Conservation (phyloP, 2,888 invertebrate genomes). For the Lasioglossum pauxillum region DNA sequence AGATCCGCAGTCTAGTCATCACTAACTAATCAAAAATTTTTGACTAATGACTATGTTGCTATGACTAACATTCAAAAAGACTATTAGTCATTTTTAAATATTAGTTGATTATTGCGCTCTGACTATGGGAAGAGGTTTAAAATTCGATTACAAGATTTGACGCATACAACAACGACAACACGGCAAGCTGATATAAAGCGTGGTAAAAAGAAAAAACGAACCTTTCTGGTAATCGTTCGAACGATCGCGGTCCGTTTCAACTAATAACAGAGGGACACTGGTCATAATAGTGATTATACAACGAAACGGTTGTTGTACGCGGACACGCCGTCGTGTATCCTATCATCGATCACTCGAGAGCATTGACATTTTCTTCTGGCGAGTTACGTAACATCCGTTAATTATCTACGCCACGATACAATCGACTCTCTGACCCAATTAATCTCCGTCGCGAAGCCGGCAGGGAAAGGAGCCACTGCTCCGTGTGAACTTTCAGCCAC, state of each 20-base stretch:
- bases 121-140: too few relatives aligned
- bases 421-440: constrained; percentile 66
- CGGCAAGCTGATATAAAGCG: too few relatives aligned
- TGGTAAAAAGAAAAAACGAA: neutral
- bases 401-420: constrained; percentile 53
- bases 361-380: constrained; percentile 59
- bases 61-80: too few relatives aligned
- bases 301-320: constrained; percentile 10
- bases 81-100: too few relatives aligned
- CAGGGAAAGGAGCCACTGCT: constrained; percentile 57
- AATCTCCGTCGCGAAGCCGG: constrained; percentile 43
- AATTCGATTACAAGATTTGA: too few relatives aligned
- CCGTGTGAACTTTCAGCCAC: constrained; percentile 54
- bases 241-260: constrained; percentile 21
- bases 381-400: constrained; percentile 65
- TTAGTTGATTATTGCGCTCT: too few relatives aligned
- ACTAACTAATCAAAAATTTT: too few relatives aligned
- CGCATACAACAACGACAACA: too few relatives aligned
- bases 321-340: neutral
- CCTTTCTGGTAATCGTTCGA: constrained; percentile 20
- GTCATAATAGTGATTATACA: constrained; percentile 19
- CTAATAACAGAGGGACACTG: constrained; percentile 22
- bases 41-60: too few relatives aligned
- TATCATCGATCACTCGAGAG: constrained; percentile 41
- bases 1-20: too few relatives aligned